Percentiles rank a stretch among this genome's conserved stretches.
phyloP scores from a whole-genome alignment of 1,140 invertebrate species.

The Palaemon carinicauda region DNA sequence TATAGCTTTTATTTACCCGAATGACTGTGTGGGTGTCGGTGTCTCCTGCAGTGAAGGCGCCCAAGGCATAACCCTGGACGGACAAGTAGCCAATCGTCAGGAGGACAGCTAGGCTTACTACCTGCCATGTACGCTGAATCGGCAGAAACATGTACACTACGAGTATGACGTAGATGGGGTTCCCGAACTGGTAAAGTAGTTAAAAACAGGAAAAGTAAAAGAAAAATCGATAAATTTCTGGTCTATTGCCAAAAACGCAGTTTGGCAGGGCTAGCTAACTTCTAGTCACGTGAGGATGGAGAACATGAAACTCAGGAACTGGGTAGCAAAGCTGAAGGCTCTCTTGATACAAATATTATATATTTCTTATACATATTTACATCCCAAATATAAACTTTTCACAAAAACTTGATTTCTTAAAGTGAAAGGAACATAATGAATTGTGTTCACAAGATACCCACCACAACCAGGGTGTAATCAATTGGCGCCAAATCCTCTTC shows the following conservation, averaged over 20 bases:
- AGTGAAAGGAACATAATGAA: constrained; percentile 61
- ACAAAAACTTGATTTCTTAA: too few relatives aligned
- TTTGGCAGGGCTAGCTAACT: too few relatives aligned
- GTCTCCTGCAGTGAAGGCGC: not conserved
- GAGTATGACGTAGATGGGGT: constrained; percentile 71
- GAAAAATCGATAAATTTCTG: not conserved
- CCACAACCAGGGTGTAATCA: constrained; percentile 21
- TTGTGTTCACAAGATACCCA: constrained; percentile 65
- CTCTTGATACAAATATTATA: too few relatives aligned
- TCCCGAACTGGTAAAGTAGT: constrained; percentile 22
- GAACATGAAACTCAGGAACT: not conserved
- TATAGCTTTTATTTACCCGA: constrained; percentile 22
- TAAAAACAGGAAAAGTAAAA: too few relatives aligned
- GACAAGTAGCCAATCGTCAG: constrained; percentile 25
- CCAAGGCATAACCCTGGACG: constrained; percentile 17
- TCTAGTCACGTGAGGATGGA: not conserved
- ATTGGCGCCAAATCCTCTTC: constrained; percentile 10
- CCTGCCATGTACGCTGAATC: constrained; percentile 74
- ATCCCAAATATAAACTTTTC: too few relatives aligned
- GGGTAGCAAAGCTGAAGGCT: too few relatives aligned
- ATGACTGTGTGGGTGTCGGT: not conserved
- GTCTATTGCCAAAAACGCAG: too few relatives aligned
- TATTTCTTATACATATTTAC: too few relatives aligned
- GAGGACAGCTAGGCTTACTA: constrained; percentile 69
- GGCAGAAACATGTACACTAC: constrained; percentile 82